Percentiles rank a stretch among this genome's conserved stretches.
These are phyloP conservation scores for Hirtodrosophila duncani DNA, from an alignment of 2,888 invertebrate genomes.

Conservation along the genomic window DNA sequence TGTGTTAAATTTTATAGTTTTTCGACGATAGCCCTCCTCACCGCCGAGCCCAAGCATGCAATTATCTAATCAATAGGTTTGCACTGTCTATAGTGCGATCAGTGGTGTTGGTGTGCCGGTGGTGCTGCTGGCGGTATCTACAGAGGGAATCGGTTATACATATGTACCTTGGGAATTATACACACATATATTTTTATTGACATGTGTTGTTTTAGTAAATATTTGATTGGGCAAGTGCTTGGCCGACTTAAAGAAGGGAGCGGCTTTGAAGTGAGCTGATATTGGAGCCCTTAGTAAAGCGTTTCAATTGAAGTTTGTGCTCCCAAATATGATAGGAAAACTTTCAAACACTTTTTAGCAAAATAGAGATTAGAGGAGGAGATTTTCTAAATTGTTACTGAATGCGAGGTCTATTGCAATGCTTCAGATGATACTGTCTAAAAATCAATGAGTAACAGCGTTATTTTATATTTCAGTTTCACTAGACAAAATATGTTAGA, in stretches of 20 bases:
- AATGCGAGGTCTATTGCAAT: too few species aligned
- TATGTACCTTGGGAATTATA: too few species aligned
- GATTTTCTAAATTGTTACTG: too few species aligned
- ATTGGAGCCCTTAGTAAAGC: too few species aligned
- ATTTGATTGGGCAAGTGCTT: constrained; percentile 20
- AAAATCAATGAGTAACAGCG: too few species aligned
- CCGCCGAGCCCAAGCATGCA: constrained; percentile 27
- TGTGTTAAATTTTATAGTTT: constrained; percentile 7
- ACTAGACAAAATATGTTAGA: too few species aligned
- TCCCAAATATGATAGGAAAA: too few species aligned
- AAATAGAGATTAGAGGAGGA: too few species aligned
- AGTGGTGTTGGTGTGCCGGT: constrained; percentile 3
- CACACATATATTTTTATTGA: constrained; percentile 30
- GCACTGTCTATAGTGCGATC: constrained; percentile 59
- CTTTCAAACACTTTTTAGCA: too few species aligned
- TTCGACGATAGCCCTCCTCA: constrained; percentile 1
- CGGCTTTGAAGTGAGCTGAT: background rate
- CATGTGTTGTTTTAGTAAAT: constrained; percentile 15
- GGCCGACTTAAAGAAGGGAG: background rate
- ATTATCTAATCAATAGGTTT: constrained; percentile 69
- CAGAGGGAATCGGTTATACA: constrained; percentile 52
- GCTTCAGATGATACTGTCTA: too few species aligned
- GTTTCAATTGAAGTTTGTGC: too few species aligned
- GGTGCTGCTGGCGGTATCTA: constrained; percentile 56
- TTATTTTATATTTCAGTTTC: too few species aligned